Evolutionary conservation across 1,140 invertebrate genomes (phyloP), one percentile per base, ranked within the genome.

Genomic region (Drosophila teissieri): DNA sequence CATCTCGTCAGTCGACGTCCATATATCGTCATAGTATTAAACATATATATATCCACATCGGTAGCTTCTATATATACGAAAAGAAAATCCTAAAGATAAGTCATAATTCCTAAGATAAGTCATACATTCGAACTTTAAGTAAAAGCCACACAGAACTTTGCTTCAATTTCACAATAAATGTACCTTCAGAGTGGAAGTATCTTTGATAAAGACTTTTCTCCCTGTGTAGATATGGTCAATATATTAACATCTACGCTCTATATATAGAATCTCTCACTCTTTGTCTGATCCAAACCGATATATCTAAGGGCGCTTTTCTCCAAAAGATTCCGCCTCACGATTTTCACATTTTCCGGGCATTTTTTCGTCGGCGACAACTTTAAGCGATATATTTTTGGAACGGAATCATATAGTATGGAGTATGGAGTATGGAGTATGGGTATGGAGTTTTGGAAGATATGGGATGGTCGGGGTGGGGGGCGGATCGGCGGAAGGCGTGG

Each of bases 381-480:
- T 68, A 58, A 17, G 49, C 37, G 42, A 17, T 36, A 55, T 84
- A 84, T 84, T 76, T 84, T 76, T 79, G 69, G 65, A 69, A 39
- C 40, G 48, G 24, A 56, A 46, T 68, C 58, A 44, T 46, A 42
- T 64, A 40, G 62, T 27, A 46, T 62, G 37, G 24, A 27, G 37
- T 8, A 19, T 62, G 37, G 24, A 27, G 37, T 8, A 19, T 19
- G 31, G 27, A 11, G 19, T 24, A 27, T 40, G 37, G 46, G 10
- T 19, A 57, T 56, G 37, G 24, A 27, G 37, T 8, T 36, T 19
- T 37, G 19, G 11, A 45, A 17, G 3, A 46, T 22, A 17, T 17
- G 6, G 24, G 19, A 6, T 44, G 17, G 4, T 17, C 8, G 14
- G 14, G 7, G 15, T 12, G 24, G 10, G 7, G 15, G 15, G 24